A percentile compares a stretch with the other conserved stretches of the same genome.
These are phyloP conservation scores for Lomographa bimaculata DNA, from an alignment of 2,888 invertebrate species.

Conservation along the genomic window DNA sequence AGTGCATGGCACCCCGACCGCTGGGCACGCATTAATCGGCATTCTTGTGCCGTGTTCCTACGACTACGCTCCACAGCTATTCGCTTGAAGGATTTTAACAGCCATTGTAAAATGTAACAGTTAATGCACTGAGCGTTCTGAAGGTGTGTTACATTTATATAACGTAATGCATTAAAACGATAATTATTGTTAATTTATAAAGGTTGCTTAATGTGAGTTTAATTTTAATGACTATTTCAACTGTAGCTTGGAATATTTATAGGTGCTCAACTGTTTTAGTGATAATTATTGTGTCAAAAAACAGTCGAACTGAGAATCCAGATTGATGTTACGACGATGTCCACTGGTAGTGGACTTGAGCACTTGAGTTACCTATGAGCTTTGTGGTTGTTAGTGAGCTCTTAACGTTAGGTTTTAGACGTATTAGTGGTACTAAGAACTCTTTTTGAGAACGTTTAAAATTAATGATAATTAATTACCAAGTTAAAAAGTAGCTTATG, in stretches of 20 bases:
- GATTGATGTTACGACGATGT: too few species aligned
- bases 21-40: constrained; percentile 2
- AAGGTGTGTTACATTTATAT: constrained; percentile 11
- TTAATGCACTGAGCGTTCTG: constrained; percentile 33
- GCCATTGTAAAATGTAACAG: constrained; percentile 44
- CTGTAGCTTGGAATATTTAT: background rate
- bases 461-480: too few species aligned
- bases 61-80: constrained; percentile 42
- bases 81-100: constrained; percentile 56
- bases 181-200: constrained; percentile 11
- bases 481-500: too few species aligned
- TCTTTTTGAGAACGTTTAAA: too few species aligned
- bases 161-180: constrained; percentile 8
- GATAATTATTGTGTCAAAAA: background rate
- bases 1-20: too few species aligned
- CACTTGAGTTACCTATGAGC: too few species aligned
- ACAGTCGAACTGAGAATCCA: background rate
- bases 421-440: too few species aligned
- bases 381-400: too few species aligned
- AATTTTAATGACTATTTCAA: background rate
- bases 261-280: too few species aligned
- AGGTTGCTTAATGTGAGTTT: constrained; percentile 6
- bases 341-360: too few species aligned
- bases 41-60: constrained; percentile 40
- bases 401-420: too few species aligned